Conservation (phyloP, 2,113 vertebrate species). For the Seriola quinqueradiata region DNA sequence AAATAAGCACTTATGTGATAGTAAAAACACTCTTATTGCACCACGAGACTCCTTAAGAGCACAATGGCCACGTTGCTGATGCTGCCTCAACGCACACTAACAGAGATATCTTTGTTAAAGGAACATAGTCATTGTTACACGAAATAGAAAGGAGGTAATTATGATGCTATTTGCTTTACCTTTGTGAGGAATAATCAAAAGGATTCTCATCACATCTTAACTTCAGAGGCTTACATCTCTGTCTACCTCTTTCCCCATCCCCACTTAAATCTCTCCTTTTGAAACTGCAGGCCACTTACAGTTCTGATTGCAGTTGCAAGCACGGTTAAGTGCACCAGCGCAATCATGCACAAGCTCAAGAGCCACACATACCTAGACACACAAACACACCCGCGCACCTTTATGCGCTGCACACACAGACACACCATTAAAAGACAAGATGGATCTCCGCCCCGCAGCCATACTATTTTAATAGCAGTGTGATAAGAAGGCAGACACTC, state of each 20-base stretch:
- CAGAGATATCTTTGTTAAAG: constrained; percentile 22
- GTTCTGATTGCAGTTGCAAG: constrained; percentile 61
- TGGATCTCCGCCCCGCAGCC: constrained; percentile 57
- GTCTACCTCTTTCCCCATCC: constrained; percentile 10
- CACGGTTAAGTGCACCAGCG: constrained; percentile 54
- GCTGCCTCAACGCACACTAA: constrained; percentile 6
- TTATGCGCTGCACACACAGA: neutral
- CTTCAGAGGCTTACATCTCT: constrained; percentile 33
- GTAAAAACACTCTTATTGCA: constrained; percentile 46
- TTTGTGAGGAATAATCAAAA: constrained; percentile 62
- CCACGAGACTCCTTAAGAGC: constrained; percentile 26
- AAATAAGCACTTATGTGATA: constrained; percentile 47
- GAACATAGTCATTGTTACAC: constrained; percentile 3
- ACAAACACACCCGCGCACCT: neutral
- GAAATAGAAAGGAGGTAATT: constrained; percentile 40
- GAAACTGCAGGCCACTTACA: constrained; percentile 61
- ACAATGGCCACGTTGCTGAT: constrained; percentile 32
- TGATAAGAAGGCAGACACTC: constrained; percentile 62
- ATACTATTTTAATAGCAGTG: constrained; percentile 61
- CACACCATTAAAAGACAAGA: constrained; percentile 54
- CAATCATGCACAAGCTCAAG: constrained; percentile 33
- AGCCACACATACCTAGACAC: constrained; percentile 8
- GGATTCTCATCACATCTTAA: constrained; percentile 48
- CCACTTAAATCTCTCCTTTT: constrained; percentile 53
- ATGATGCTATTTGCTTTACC: constrained; percentile 32